Base-by-base conservation (phyloP, 2,888 invertebrate species). In the Willowsia nigromaculata region DNA sequence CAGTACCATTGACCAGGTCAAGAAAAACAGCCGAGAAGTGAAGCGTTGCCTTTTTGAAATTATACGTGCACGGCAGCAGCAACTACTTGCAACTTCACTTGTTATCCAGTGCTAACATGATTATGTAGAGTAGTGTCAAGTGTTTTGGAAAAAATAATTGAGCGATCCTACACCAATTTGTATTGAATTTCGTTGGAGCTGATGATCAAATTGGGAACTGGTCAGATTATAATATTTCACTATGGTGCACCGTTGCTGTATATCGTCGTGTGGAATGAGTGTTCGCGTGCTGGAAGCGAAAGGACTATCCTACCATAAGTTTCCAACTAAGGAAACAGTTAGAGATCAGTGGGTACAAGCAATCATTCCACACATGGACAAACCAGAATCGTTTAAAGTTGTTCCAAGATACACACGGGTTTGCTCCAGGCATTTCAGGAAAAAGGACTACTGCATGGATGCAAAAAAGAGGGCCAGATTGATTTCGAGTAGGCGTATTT, bases 211-310 rank as follows among this genome's bases (percentile, higher is more conserved):
- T 18, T 18, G 4, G 50, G 15, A 53, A 47, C 47, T 2, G 7
- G 11, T 2, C 7, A 18, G 13, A 40, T 68, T 68, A n/a, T n/a
- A n/a, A n/a, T n/a, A n/a, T n/a, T n/a, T 37, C 71, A 71, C 6
- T 1, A 93, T 93, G 92, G 92, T 93, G 56, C 92, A 93, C 53
- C 88, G 92, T 6, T 93, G 92, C 78, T 93, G 92, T 62, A 90
- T 93, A 22, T 91, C 92, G 37, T 92, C 92, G 25, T 93, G 92
- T 82, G 91, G 92, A 68, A 93, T 93, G 92, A 93, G 91, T 78
- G 91, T 92, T 18, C 82, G 92, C 22, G 92, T 92, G 7, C 86
- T 90, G 30, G 92, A 92, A 40, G 92, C 92, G n/a, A 92, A 92
- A 74, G 92, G 92, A 6, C 80, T 93, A 22, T 92, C 92, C 9